A percentile compares a stretch with the other conserved stretches of the same genome.
Evolutionary conservation across 1,140 invertebrate genomes (phyloP).

Genomic region (Plectrocnemia conspersa): DNA sequence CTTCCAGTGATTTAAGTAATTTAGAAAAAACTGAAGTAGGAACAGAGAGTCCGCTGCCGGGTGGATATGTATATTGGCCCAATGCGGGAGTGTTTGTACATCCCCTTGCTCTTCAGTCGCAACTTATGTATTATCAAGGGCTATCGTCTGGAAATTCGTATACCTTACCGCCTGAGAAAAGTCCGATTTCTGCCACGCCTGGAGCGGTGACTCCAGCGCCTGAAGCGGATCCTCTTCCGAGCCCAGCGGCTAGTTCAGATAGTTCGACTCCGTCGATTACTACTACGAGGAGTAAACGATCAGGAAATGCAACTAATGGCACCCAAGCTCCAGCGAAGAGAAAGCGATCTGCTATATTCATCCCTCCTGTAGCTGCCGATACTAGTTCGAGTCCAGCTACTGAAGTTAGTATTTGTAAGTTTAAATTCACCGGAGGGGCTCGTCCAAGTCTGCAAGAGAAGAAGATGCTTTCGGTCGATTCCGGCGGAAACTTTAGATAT

Average conservation of each 20-base stretch:
- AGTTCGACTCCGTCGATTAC: constrained; percentile 41
- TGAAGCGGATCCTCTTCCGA: constrained; percentile 42
- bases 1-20: constrained; percentile 12
- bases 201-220: constrained; percentile 40
- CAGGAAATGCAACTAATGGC: constrained; percentile 38
- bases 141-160: constrained; percentile 51
- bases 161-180: constrained; percentile 30
- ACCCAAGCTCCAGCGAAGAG: constrained; percentile 57
- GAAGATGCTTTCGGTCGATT: constrained; percentile 83
- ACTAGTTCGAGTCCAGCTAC: constrained; percentile 65
- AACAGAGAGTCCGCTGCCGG: constrained; percentile 37
- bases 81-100: constrained; percentile 66
- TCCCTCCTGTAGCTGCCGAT: constrained; percentile 69
- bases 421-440: constrained; percentile 86
- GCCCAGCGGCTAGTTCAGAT: constrained; percentile 27
- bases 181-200: constrained; percentile 39
- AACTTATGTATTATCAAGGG: constrained; percentile 69
- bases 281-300: constrained; percentile 35
- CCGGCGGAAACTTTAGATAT: constrained; percentile 79
- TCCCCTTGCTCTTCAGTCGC: constrained; percentile 65
- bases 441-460: constrained; percentile 84
- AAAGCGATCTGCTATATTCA: constrained; percentile 75
- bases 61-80: constrained; percentile 63
- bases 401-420: constrained; percentile 86
- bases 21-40: constrained; percentile 23